phyloP scores from a whole-genome alignment of 2,113 vertebrate species.

The Uria aalge region DNA sequence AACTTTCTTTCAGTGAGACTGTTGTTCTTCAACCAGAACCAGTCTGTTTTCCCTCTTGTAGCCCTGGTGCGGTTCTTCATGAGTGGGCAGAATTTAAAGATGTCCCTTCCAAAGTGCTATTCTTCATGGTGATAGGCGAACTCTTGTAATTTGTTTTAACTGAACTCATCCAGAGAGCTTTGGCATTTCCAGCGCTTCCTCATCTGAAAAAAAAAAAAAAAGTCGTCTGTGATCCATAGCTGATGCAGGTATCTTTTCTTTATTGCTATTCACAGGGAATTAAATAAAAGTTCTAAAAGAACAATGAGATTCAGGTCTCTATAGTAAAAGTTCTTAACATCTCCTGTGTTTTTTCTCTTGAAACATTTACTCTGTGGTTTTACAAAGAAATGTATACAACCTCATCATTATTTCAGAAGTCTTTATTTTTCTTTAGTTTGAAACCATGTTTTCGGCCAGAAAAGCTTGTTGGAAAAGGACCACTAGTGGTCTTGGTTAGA shows the following conservation, averaged over 20 bases:
- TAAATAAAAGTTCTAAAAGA: neutral
- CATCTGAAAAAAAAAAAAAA: neutral
- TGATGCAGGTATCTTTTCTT: neutral
- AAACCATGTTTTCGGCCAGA: fast-evolving
- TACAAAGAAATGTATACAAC: fast-evolving
- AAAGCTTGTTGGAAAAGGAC: neutral
- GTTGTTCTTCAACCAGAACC: neutral
- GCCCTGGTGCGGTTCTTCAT: fast-evolving
- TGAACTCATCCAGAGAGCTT: neutral
- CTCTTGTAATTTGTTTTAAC: neutral
- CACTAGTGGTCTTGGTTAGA: neutral
- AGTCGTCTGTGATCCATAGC: neutral
- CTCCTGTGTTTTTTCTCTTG: neutral
- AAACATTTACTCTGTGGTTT: neutral
- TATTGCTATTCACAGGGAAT: neutral
- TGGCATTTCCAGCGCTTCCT: neutral
- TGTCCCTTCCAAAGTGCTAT: neutral
- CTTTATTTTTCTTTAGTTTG: neutral
- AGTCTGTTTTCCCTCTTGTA: neutral
- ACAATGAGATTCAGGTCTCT: neutral
- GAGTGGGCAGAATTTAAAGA: neutral
- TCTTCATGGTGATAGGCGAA: neutral
- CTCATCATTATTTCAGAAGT: neutral
- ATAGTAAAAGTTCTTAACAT: neutral
- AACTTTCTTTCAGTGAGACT: neutral